Conservation (phyloP, 2,113 vertebrate species). For the Rana temporaria region DNA sequence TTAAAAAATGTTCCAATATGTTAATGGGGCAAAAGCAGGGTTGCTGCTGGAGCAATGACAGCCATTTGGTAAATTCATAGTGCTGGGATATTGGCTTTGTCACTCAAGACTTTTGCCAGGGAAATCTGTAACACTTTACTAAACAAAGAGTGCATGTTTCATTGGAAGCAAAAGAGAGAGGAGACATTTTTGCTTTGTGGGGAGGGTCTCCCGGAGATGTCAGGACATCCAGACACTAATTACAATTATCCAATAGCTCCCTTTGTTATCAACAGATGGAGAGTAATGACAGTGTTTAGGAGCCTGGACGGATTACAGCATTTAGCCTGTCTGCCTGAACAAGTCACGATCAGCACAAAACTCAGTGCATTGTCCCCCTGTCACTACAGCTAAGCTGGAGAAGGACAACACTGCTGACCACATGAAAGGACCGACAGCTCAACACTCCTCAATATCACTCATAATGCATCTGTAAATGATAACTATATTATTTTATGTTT, state of each 20-base stretch:
- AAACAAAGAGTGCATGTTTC: slow-evolving; percentile 6
- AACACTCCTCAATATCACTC: neutral
- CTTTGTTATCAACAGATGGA: slow-evolving; percentile 54
- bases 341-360: slow-evolving; percentile 43
- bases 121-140: neutral
- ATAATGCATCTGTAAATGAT: neutral
- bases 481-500: neutral
- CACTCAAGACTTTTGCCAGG: neutral
- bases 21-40: too few species aligned
- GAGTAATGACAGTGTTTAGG: slow-evolving; percentile 56
- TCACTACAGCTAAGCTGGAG: slow-evolving; percentile 34
- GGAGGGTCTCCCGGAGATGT: slow-evolving; percentile 47
- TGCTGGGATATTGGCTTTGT: neutral
- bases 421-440: slow-evolving; percentile 6
- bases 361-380: slow-evolving; percentile 26
- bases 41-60: too few species aligned
- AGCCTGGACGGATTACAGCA: slow-evolving; percentile 55
- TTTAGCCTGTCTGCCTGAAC: slow-evolving; percentile 53
- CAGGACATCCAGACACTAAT: slow-evolving; percentile 56
- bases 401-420: neutral
- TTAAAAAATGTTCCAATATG: too few species aligned
- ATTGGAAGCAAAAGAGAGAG: slow-evolving; percentile 10
- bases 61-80: too few species aligned
- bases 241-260: slow-evolving; percentile 53
- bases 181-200: slow-evolving; percentile 12